Conservation (phyloP, 92 coral and sea anemone species). For the Blastomussa wellsi region DNA sequence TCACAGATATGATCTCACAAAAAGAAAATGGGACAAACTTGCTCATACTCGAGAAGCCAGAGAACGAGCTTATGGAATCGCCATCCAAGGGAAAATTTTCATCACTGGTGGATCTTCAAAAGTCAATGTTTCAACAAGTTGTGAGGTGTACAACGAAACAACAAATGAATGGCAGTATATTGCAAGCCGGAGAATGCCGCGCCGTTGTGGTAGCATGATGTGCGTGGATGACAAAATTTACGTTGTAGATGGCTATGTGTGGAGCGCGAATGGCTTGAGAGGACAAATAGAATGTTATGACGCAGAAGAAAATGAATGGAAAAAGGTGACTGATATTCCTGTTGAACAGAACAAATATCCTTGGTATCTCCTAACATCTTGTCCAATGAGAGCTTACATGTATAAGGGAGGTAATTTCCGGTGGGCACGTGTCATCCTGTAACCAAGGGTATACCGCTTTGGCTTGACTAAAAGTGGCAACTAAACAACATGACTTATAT, state of each 20-base stretch:
- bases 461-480: too few species aligned
- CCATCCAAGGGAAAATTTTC: too few species aligned
- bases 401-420: background rate
- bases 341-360: background rate
- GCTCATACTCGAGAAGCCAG: slow-evolving; percentile 1
- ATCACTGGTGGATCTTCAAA: too few species aligned
- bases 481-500: too few species aligned
- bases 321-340: background rate
- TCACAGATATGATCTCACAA: slow-evolving; percentile 12
- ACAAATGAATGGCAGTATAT: background rate
- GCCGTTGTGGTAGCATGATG: background rate
- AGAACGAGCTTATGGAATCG: too few species aligned
- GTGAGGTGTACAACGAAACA: too few species aligned
- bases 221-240: too few species aligned
- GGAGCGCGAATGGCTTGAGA: background rate
- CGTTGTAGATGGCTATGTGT: background rate
- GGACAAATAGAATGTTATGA: background rate
- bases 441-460: too few species aligned
- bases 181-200: background rate
- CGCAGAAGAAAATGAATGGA: background rate
- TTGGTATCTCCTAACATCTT: background rate
- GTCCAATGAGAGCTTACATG: background rate
- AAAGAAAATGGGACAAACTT: slow-evolving; percentile 9
- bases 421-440: background rate
- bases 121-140: background rate